Evolutionary conservation across 2,113 vertebrate genomes (phyloP).

Genomic region (Phyllopteryx taeniolatus): DNA sequence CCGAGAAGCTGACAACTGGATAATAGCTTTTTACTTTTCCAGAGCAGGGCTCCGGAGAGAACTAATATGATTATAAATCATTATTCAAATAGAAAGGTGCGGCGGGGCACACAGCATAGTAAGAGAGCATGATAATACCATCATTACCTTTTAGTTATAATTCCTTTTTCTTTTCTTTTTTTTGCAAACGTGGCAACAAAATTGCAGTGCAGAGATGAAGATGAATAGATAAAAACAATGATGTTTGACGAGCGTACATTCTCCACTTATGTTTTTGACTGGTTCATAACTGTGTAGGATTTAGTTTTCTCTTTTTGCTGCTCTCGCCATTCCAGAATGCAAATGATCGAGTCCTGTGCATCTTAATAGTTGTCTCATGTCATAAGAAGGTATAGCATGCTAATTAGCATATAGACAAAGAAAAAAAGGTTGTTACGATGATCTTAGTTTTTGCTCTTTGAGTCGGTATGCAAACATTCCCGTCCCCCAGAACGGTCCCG

Average conservation of each 20-base stretch:
- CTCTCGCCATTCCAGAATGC: too few relatives aligned
- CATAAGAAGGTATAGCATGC: too few relatives aligned
- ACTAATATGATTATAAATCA: conserved; percentile 96
- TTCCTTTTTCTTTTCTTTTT: conserved; percentile 65
- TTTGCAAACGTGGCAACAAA: conserved; percentile 83
- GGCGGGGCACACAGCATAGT: conserved; percentile 65
- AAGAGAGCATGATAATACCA: conserved; percentile 86
- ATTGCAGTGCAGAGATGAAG: conserved; percentile 32
- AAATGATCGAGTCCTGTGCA: too few relatives aligned
- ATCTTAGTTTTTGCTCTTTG: neutral
- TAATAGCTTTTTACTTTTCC: conserved; percentile 97
- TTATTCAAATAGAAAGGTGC: conserved; percentile 95
- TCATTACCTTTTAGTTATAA: conserved; percentile 94
- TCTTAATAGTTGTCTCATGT: too few relatives aligned
- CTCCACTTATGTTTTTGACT: neutral
- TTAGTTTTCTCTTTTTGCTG: too few relatives aligned
- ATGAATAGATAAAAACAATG: conserved; percentile 31
- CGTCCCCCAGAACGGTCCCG: neutral
- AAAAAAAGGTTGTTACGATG: too few relatives aligned
- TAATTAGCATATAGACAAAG: too few relatives aligned
- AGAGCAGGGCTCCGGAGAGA: conserved; percentile 84
- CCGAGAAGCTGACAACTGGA: conserved; percentile 85
- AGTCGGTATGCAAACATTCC: neutral
- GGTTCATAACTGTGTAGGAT: neutral
- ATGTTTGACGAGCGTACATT: conserved; percentile 10